Base-by-base conservation (phyloP, 2,888 invertebrate genomes). In the Cylindroiulus punctatus region DNA sequence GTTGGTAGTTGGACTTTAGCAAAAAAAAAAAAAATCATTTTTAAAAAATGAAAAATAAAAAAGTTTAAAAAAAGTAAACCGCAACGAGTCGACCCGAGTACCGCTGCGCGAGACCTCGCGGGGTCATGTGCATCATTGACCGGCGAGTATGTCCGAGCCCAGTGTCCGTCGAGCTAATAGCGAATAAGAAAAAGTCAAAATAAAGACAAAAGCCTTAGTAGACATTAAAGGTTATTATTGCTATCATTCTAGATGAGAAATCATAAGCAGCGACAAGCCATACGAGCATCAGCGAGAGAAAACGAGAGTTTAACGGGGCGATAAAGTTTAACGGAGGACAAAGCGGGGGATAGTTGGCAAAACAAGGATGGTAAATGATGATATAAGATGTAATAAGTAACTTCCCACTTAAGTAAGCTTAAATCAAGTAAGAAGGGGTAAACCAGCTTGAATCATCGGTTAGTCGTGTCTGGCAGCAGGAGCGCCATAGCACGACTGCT, bases 1-100 rank as follows among this genome's bases (percentile, higher is more conserved):
- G n/a, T 76, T 81, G 85, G 76, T 32, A 47, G n/a, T 22, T 84
- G 42, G 32, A 36, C 14, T 36, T 44, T 47, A 26, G 32, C 36
- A 52, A 42, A 85, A 85, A 81, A 42, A 84, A 36, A 44, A 52
- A 52, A 19, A 86, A 42, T n/a, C n/a, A 19, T n/a, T 86, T 17
- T 1, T 57, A 19, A 57, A 57, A 57, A 84, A 65, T 42, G 40
- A 65, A 32, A 5, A n/a, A 47, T 10, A 42, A 42, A 42, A 42
- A 42, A 42, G 10, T 42, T n/a, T n/a, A 22, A 8, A 65, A 22
- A 5, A 65, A 57, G 10, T 65, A 8, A 65, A 65, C 19, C 65
- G 26, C 12, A 76, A 14, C 30, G 26, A 76, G 30, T 76, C 30
- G 76, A 76, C 76, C 76, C 76, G 30, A 76, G 12, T 76, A 76